Conservation (phyloP, 2,888 invertebrate species). For the Ecliptopera silaceata region DNA sequence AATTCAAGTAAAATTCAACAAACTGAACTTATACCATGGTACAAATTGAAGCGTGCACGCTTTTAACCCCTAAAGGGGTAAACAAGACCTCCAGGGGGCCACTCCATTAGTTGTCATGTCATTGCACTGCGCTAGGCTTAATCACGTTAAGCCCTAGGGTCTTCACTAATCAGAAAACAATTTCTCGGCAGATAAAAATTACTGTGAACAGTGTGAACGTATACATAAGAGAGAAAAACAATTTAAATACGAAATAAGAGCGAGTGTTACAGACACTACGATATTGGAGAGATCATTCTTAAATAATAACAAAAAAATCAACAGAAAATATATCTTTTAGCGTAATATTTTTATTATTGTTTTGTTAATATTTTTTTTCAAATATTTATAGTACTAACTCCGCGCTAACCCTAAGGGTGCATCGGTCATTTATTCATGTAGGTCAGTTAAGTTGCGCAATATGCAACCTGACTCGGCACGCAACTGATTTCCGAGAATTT, state of each 20-base stretch:
- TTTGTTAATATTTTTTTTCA: no score
- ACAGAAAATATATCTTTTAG: no score
- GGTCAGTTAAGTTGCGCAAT: constrained; percentile 54
- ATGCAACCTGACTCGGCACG: constrained; percentile 12
- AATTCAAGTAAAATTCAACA: no score
- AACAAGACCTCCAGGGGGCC: constrained; percentile 3
- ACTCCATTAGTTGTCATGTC: constrained; percentile 49
- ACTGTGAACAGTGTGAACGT: no score
- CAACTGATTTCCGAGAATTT: constrained; percentile 23
- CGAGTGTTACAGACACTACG: no score
- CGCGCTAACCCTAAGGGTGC: constrained; percentile 50
- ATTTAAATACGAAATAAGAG: no score
- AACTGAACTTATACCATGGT: no score
- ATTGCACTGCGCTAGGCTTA: constrained; percentile 51
- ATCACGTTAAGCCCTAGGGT: constrained; percentile 59
- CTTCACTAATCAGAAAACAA: background rate
- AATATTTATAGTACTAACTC: no score
- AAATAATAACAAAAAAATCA: no score
- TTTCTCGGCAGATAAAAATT: background rate
- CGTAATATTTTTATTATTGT: no score
- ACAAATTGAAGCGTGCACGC: background rate
- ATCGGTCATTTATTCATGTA: constrained; percentile 62
- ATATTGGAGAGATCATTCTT: no score
- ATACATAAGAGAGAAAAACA: no score
- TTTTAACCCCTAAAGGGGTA: background rate